Conservation (phyloP, 2,113 vertebrate species). For the Chloroceryle aenea region DNA sequence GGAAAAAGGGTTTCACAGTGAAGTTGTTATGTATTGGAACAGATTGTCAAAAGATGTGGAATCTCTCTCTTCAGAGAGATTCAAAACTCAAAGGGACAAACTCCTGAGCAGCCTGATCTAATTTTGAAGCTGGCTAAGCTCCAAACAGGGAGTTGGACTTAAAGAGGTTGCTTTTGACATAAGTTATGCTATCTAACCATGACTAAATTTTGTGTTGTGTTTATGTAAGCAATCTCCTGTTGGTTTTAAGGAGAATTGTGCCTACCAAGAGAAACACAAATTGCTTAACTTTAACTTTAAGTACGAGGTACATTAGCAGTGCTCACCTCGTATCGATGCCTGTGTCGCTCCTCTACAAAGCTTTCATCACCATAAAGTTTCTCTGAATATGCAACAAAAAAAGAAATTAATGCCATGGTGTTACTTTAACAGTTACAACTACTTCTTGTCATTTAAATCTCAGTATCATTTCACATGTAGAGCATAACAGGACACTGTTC, state of each 20-base stretch:
- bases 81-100: background rate
- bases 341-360: constrained; percentile 81
- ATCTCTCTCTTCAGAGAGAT: background rate
- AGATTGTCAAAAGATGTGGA: background rate
- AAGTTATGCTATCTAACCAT: background rate
- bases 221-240: background rate
- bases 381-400: constrained; percentile 64
- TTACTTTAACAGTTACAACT: background rate
- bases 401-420: background rate
- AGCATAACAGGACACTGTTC: background rate
- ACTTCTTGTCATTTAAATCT: background rate
- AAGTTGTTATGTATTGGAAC: background rate
- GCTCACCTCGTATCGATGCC: constrained; percentile 81
- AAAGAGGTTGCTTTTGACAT: background rate
- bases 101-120: background rate
- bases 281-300: background rate
- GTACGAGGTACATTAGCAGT: background rate
- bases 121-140: background rate
- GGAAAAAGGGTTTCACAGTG: background rate
- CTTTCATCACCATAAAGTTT: constrained; percentile 78
- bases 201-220: background rate
- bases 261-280: background rate
- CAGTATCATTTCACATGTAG: background rate
- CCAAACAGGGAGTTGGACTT: background rate
- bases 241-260: background rate